Base-by-base conservation (phyloP, 2,797 vertebrate species). In the Dryobates pubescens region DNA sequence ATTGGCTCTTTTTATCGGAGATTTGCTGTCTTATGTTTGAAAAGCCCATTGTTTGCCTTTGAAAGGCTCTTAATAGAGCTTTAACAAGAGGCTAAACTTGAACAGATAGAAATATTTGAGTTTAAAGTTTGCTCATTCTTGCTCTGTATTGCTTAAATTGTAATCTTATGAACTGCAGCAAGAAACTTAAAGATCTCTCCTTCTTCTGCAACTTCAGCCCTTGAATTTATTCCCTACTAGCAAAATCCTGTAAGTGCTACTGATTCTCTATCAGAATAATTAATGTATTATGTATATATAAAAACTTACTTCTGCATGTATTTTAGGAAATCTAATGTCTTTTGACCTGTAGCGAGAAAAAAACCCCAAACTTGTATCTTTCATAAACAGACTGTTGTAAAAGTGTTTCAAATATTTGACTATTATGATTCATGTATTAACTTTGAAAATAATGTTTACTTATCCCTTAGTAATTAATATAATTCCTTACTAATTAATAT, bases 1-100 rank as follows among this genome's bases (percentile, higher is more conserved):
- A 64, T 88, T 94, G 71, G 61, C 36, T 94, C 58, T 86, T 84
- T 89, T 85, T 91, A 85, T 89, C 86, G 85, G 75, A 90, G 84
- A 92, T 75, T 82, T 92, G 58, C 93, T 94, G 82, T 87, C 81
- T 94, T 73, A 43, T 69, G 89, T 95, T 92, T 95, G 84, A 95
- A 95, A 95, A 92, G 90, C 76, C 59, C 9, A 69, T 95, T 96
- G 84, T 95, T 92, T 95, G 93, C 89, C 36, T 92, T 45, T 85
- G 84, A 81, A 77, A 78, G 47, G 56, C 47, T 89, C 87, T 87
- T 90, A 88, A 78, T 83, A 92, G 82, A 75, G 67, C 73, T 94
- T 95, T 89, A 86, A 67, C 38, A 72, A 63, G 56, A 72, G 63
- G 51, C 53, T 90, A 81, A 93, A 90, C 89, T 77, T 92, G 88